A percentile compares a stretch with the other conserved stretches of the same genome.
These are phyloP conservation scores for Philotrypesis tridentata DNA, from an alignment of 1,140 invertebrate species.

Conservation along the genomic window DNA sequence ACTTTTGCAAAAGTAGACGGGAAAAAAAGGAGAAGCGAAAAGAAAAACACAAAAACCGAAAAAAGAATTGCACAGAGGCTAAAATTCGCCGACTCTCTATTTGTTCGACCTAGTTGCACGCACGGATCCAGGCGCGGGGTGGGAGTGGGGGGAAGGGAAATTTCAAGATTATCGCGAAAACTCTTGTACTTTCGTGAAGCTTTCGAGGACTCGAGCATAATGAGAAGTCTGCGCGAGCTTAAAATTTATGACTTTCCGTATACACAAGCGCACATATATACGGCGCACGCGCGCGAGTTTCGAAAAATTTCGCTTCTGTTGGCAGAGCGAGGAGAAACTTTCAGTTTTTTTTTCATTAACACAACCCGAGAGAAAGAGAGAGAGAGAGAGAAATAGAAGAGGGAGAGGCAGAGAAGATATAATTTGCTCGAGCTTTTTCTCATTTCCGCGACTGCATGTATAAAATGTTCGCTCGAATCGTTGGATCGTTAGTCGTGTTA, in stretches of 20 bases:
- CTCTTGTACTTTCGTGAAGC: not conserved
- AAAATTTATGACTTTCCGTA: constrained; percentile 10
- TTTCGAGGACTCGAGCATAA: constrained; percentile 22
- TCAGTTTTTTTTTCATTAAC: not conserved
- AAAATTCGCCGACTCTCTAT: not conserved
- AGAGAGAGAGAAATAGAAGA: too few relatives aligned
- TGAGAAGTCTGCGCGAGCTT: not conserved
- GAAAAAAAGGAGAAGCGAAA: too few relatives aligned
- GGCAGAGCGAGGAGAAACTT: too few relatives aligned
- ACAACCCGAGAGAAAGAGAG: too few relatives aligned
- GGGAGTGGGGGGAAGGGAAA: not conserved
- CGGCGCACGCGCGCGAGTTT: too few relatives aligned
- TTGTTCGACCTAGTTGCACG: constrained; percentile 32
- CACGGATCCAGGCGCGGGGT: too few relatives aligned
- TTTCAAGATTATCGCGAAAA: not conserved
- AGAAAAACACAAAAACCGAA: too few relatives aligned
- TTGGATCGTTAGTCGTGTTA: not conserved
- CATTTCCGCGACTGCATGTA: not conserved
- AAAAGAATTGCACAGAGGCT: not conserved
- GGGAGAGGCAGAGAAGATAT: not conserved
- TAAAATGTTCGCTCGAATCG: not conserved
- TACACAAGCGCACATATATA: not conserved
- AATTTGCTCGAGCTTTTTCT: not conserved
- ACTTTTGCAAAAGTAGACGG: too few relatives aligned
- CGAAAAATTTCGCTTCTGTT: too few relatives aligned